Percentiles rank a stretch among this genome's conserved stretches.
phyloP scores from a whole-genome alignment of 2,113 vertebrate species.

The Scortum barcoo region DNA sequence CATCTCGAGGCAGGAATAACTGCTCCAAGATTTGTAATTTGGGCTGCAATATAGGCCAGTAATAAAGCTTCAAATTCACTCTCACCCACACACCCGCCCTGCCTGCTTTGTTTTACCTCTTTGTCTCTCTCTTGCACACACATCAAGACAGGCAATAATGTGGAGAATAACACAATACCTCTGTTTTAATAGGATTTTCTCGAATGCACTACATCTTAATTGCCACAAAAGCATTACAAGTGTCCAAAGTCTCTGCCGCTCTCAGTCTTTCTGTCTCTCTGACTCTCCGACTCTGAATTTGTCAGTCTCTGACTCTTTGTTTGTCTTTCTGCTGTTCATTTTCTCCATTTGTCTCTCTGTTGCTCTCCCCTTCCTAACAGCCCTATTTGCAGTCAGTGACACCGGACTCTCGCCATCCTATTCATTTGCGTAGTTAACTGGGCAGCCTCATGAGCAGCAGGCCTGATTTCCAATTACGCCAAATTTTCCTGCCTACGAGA shows the following conservation, averaged over 20 bases:
- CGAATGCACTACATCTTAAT: conserved; percentile 40
- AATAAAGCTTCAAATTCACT: conserved; percentile 71
- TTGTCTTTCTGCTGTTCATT: conserved; percentile 5
- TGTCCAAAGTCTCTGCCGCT: conserved; percentile 23
- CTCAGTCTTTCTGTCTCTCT: conserved; percentile 11
- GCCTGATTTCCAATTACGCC: conserved; percentile 61
- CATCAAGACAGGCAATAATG: conserved; percentile 18
- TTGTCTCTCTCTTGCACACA: conserved; percentile 30
- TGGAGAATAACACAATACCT: conserved; percentile 36
- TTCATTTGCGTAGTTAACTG: conserved; percentile 72
- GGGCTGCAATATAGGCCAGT: conserved; percentile 62
- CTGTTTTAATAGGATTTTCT: conserved; percentile 40
- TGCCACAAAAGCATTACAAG: conserved; percentile 43
- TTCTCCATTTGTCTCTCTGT: conserved; percentile 6
- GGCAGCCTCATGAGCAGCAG: conserved; percentile 48
- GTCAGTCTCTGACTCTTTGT: not conserved
- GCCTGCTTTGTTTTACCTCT: conserved; percentile 53
- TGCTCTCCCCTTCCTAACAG: conserved; percentile 21
- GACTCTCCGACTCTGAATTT: conserved; percentile 24
- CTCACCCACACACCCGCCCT: conserved; percentile 24
- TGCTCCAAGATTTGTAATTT: conserved; percentile 71
- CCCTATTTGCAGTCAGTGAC: conserved; percentile 53
- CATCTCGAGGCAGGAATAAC: conserved; percentile 66
- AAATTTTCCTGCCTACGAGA: conserved; percentile 26
- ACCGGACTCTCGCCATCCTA: conserved; percentile 47